Percentiles rank a stretch among this genome's conserved stretches.
phyloP scores from a whole-genome alignment of 2,113 vertebrate species.

The Lepisosteus osseus region DNA sequence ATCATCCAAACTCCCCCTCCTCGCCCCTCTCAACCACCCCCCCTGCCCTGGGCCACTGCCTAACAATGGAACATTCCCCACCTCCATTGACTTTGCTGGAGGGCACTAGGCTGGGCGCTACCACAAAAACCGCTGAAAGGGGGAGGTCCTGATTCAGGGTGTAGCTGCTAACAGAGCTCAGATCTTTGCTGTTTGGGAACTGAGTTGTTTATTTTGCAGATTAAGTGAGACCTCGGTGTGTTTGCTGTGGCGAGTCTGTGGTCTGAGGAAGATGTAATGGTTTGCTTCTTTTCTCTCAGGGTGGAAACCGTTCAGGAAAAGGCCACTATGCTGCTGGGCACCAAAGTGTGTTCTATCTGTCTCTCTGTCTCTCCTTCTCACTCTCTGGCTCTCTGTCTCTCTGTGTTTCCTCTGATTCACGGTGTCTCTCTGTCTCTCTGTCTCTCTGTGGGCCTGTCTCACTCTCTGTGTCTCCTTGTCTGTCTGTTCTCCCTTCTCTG shows the following conservation, averaged over 20 bases:
- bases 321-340: too few relatives aligned
- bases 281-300: conserved; percentile 49
- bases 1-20: conserved; percentile 29
- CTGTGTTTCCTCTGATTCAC: too few relatives aligned
- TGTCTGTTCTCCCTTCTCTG: too few relatives aligned
- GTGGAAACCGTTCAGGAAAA: too few relatives aligned
- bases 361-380: too few relatives aligned
- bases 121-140: conserved; percentile 40
- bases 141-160: conserved; percentile 28
- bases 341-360: too few relatives aligned
- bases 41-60: conserved; percentile 26
- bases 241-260: too few relatives aligned
- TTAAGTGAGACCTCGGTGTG: conserved; percentile 52
- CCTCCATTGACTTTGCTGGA: conserved; percentile 55
- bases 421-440: too few relatives aligned
- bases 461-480: too few relatives aligned
- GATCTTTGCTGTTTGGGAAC: conserved; percentile 66
- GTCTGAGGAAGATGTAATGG: conserved; percentile 25
- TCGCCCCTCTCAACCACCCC: conserved; percentile 49
- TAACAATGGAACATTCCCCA: conserved; percentile 48
- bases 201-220: conserved; percentile 64
- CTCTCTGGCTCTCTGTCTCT: too few relatives aligned
- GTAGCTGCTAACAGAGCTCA: conserved; percentile 29
- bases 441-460: too few relatives aligned
- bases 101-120: conserved; percentile 65